Evolutionary conservation across 2,888 invertebrate genomes (phyloP), one percentile per base, ranked within the genome.

Genomic region (Sphaeridia pumilis): DNA sequence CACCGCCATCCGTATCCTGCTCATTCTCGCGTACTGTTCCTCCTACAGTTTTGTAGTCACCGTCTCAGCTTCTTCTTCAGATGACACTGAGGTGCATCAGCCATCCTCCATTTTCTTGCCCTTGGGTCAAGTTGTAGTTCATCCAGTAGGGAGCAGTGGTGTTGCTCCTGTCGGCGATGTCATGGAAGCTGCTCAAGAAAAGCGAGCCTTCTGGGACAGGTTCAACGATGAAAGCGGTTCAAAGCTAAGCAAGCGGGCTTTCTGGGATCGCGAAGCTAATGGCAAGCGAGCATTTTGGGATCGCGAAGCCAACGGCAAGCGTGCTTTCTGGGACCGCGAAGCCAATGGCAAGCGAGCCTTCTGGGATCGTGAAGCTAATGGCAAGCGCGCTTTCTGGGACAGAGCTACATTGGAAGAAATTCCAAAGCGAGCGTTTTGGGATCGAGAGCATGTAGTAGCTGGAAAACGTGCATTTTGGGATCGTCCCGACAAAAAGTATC

Each of bases 391-490:
- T 12, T 20, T 35, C 14, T 14, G 12, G 3, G 46, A 36, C 4
- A 14, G 31, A 7, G 17, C 14, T 5, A 27, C 31, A 3, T 27
- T 25, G 44, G 46, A 10, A 14, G 38, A 38, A 7, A 17, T 38
- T 17, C 20, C 38, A 12, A 47, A 47, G 47, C 28, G 25, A 12
- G 35, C 47, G n/a, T 47, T 35, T 22, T 47, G 35, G 35, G 47
- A 47, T 3, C 7, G 28, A 36, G 44, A n/a, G n/a, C n/a, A n/a
- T n/a, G n/a, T n/a, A n/a, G 38, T 38, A 17, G 31, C 31, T 7
- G 14, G 14, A 10, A 52, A 52, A 27, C 25, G 46, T 27, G 52
- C 52, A 22, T 52, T 41, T 31, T 52, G 52, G 52, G 52, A 52
- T 2, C 38, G 46, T 14, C 38, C 38, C 5, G 38, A 38, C 5